Percentiles rank a stretch among this genome's conserved stretches.
Conservation (phyloP, 1,140 invertebrate species). For the Lepidurus apus region DNA sequence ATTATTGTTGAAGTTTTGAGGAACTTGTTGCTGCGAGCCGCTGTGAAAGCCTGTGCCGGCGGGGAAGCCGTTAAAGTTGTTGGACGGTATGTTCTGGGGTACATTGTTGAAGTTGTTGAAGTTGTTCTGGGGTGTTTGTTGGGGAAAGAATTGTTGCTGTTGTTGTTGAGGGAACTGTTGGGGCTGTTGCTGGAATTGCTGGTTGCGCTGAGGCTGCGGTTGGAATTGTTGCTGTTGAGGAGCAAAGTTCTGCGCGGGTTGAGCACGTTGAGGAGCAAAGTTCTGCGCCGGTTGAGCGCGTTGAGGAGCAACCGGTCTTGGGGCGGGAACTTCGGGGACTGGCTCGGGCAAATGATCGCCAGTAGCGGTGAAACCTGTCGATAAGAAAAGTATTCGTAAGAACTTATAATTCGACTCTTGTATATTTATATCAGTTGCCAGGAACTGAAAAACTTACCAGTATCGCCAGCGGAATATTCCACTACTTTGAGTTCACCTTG, state of each 20-base stretch:
- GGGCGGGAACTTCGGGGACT: constrained; percentile 10
- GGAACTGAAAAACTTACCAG: constrained; percentile 28
- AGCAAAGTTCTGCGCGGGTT: constrained; percentile 24
- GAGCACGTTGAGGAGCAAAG: constrained; percentile 28
- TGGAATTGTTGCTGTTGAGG: neutral
- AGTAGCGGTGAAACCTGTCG: constrained; percentile 6
- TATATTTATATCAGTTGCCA: neutral
- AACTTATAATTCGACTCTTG: neutral
- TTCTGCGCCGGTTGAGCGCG: constrained; percentile 28
- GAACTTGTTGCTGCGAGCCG: neutral
- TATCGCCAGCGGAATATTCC: constrained; percentile 57
- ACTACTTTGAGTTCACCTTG: constrained; percentile 73
- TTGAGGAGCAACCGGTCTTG: constrained; percentile 31
- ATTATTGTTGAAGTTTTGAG: constrained; percentile 14
- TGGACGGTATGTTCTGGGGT: neutral
- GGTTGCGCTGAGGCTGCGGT: constrained; percentile 4
- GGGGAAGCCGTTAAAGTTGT: neutral
- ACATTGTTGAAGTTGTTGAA: neutral
- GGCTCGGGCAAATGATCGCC: constrained; percentile 30
- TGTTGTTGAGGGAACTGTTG: constrained; percentile 32
- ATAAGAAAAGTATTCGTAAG: neutral
- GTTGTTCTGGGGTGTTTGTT: constrained; percentile 28
- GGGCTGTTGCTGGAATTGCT: constrained; percentile 21
- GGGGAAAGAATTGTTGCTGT: constrained; percentile 34
- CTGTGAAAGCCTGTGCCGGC: neutral